phyloP scores from a whole-genome alignment of 2,113 vertebrate genomes.

The Notarius quadriscutis region DNA sequence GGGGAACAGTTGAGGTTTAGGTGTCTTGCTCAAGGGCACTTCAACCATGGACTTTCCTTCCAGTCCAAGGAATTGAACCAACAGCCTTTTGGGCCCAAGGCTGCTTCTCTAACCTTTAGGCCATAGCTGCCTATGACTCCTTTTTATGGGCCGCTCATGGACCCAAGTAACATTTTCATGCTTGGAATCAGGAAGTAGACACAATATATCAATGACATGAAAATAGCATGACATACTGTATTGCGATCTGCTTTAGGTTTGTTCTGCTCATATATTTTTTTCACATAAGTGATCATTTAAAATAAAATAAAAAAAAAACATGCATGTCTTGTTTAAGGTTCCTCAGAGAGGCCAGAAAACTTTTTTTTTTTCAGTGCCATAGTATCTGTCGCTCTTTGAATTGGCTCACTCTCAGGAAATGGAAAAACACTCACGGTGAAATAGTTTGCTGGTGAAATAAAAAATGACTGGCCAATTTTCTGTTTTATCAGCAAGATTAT shows the following conservation, averaged over 20 bases:
- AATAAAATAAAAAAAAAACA: background rate
- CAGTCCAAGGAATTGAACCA: too few relatives aligned
- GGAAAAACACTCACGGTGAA: background rate
- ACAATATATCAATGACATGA: background rate
- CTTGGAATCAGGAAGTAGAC: background rate
- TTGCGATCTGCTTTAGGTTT: background rate
- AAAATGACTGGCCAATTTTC: background rate
- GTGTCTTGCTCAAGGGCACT: too few relatives aligned
- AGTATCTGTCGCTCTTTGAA: background rate
- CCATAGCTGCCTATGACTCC: too few relatives aligned
- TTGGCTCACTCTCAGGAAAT: background rate
- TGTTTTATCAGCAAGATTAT: background rate
- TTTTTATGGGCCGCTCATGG: background rate
- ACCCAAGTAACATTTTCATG: background rate
- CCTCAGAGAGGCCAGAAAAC: background rate
- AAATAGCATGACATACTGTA: background rate
- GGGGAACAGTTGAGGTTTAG: too few relatives aligned
- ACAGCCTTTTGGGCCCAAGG: too few relatives aligned
- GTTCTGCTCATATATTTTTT: background rate
- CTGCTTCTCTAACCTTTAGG: too few relatives aligned
- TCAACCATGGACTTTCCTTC: too few relatives aligned
- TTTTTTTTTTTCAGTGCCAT: background rate
- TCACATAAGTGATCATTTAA: background rate
- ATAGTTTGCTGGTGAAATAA: background rate
- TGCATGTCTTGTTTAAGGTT: background rate